Base-by-base conservation (phyloP, 2,888 invertebrate genomes). In the Lycocerus yunnanus region DNA sequence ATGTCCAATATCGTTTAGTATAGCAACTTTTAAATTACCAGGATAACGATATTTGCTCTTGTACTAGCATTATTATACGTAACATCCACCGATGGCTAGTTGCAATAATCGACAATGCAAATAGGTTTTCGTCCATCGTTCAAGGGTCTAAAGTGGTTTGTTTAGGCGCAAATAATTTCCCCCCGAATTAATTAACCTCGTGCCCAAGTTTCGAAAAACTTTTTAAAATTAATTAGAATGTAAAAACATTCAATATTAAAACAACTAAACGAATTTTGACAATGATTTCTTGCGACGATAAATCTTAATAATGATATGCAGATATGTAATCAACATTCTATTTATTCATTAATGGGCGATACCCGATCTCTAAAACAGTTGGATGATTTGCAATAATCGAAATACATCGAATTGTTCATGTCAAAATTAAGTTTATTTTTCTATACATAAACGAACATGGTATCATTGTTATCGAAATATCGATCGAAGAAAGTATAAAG, bases 401-500 rank as follows among this genome's bases (percentile, higher is more conserved):
- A 63, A 16, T 43, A 63, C 16, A 18, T 20, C 20, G 61, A 63
- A 63, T 63, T 63, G 61, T 63, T 18, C 61, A 63, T 63, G 61
- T 63, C 61, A 63, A 63, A 63, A 18, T 16, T 63, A 63, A 43
- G 43, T 43, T 43, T 43, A 43, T 43, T 43, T 43, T 43, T 43
- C 43, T 43, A 43, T 43, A 43, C 43, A 43, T 43, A 43, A 43
- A 43, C 43, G 43, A 43, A 43, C 43, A 43, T 43, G 13, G 43
- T 43, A 43, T 43, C 43, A 43, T 18, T 63, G 61, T 63, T 63
- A 63, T 63, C 61, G 61, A 71, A 66, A 58, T 60, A 43, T 61
- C 72, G 61, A 61, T 68, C 68, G 61, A 72, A 72, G 72, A 72
- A 72, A 67, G 67, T 60, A 14, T 61, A 63, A 67, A 72, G 27